Evolutionary conservation across 2,113 vertebrate genomes (phyloP).

Genomic region (Opisthocomus hoazin): DNA sequence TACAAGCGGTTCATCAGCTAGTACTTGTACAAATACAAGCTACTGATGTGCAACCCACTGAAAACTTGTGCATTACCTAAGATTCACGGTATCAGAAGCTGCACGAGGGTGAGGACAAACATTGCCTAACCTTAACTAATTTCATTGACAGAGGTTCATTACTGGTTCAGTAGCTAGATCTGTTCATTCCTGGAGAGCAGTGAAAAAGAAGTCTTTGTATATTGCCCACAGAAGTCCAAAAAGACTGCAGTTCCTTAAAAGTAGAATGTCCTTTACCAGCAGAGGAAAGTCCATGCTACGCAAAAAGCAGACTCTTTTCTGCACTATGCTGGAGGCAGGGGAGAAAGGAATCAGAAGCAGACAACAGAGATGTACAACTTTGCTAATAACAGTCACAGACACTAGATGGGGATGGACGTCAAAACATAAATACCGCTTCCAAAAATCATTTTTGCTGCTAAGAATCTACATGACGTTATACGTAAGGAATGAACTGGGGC

Average conservation of each 20-base stretch:
- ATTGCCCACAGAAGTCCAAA: neutral
- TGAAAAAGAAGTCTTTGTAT: neutral
- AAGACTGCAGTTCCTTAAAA: neutral
- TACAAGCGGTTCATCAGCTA: neutral
- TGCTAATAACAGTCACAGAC: neutral
- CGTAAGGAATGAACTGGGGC: neutral
- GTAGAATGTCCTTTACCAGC: neutral
- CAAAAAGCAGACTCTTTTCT: neutral
- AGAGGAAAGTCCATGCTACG: neutral
- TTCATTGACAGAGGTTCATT: neutral
- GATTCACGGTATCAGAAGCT: neutral
- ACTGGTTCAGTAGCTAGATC: neutral
- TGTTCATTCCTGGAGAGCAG: neutral
- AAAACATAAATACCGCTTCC: neutral
- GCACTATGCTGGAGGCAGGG: fast-evolving
- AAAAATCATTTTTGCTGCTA: neutral
- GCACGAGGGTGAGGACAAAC: neutral
- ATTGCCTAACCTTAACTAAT: neutral
- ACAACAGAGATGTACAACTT: neutral
- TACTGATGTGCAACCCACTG: neutral
- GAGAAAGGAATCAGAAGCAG: neutral
- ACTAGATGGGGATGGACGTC: neutral
- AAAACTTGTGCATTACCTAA: neutral
- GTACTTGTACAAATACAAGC: neutral
- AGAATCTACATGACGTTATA: neutral